Evolutionary conservation across 2,888 invertebrate genomes (phyloP), one percentile per base, ranked within the genome.

Genomic region (Erpobdella octoculata): DNA sequence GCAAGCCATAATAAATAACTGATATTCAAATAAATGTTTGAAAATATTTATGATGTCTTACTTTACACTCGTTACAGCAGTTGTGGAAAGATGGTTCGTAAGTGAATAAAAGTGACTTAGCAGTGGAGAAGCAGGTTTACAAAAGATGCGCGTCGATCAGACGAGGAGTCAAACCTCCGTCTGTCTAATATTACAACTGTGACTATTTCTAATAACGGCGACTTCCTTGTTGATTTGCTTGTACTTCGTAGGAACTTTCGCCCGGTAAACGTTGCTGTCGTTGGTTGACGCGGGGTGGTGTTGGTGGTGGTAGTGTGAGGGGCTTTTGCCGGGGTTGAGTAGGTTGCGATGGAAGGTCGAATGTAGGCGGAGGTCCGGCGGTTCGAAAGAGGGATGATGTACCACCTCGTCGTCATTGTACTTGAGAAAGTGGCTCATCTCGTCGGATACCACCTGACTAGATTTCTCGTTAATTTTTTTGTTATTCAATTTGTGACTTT

Each of bases 191-290:
- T n/a, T n/a, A n/a, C n/a, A n/a, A n/a, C n/a, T n/a, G n/a, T 28
- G 21, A 28, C 21, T 12, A 4, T 53, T 53, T n/a, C 28, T 21
- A 15, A 53, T 53, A 8, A 6, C 8, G 21, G 21, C 21, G 53
- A 28, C 8, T 8, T 53, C 53, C 53, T 53, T 21, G 18, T 53
- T 53, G 53, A 53, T 53, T 12, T 53, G 21, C 53, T 53, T 53
- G 53, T 53, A 53, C 18, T 53, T 53, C 53, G 53, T 53, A 21
- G 53, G 53, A 6, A 53, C 53, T 53, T 53, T 53, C 28, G 53
- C 21, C 53, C 28, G 53, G 53, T 53, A 53, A 28, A 28, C 53
- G 8, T 53, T 25, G 28, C 53, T 53, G 12, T 48, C 48, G 48
- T 53, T 53, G 21, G 53, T 28, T 28, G 18, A 53, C 8, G 5